Evolutionary conservation across 2,888 invertebrate species (phyloP).

Genomic region (Philereme vetulata): DNA sequence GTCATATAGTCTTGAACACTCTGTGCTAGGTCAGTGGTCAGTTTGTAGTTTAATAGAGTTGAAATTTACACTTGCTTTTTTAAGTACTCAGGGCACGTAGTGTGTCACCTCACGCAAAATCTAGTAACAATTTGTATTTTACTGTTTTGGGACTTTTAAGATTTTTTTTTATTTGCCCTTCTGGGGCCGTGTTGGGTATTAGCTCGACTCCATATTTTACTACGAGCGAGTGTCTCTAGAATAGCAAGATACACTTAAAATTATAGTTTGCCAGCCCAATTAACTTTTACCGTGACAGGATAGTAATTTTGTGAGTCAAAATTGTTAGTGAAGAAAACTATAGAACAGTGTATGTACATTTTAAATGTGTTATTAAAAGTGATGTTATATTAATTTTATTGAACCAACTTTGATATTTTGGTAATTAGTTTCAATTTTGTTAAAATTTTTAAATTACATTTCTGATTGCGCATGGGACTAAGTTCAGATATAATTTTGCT

Average conservation of each 20-base stretch:
- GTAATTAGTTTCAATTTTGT: no score
- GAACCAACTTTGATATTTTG: no score
- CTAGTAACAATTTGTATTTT: no score
- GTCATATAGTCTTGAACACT: no score
- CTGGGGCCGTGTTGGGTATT: constrained; percentile 2
- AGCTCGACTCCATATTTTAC: constrained; percentile 15
- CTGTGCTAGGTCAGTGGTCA: no score
- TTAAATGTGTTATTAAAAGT: neutral
- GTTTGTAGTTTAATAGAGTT: no score
- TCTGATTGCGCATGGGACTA: neutral
- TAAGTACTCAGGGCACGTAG: no score
- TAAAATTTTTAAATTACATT: neutral
- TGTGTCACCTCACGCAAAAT: no score
- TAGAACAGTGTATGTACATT: constrained; percentile 8
- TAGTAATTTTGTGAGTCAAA: constrained; percentile 8
- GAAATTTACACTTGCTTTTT: no score
- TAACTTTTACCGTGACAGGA: constrained; percentile 3
- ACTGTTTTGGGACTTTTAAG: no score
- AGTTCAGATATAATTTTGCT: constrained; percentile 12
- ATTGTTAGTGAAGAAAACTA: neutral
- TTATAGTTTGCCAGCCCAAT: constrained; percentile 14
- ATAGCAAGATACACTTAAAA: constrained; percentile 1
- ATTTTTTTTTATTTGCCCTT: no score
- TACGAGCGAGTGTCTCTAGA: constrained; percentile 4
- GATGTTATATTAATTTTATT: neutral